Evolutionary conservation across 1,140 invertebrate species (phyloP).

Genomic region (Drosophila eugracilis): DNA sequence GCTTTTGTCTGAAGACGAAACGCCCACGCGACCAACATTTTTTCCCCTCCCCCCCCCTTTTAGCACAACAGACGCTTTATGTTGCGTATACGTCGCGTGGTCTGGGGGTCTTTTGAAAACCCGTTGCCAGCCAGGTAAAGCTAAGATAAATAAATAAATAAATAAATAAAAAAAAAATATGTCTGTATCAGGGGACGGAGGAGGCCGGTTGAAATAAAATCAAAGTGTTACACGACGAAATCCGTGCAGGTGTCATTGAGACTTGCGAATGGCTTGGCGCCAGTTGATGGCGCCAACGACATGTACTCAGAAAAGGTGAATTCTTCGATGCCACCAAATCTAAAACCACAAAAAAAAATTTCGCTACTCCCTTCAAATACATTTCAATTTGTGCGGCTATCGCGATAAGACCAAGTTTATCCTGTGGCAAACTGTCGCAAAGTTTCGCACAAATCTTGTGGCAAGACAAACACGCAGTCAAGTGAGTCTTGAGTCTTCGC

Average conservation of each 20-base stretch:
- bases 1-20: conserved; percentile 61
- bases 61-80: background rate
- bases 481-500: conserved; percentile 2
- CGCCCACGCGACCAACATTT: conserved; percentile 82
- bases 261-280: conserved; percentile 82
- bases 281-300: conserved; percentile 65
- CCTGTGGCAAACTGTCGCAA: conserved; percentile 15
- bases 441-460: conserved; percentile 28
- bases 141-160: conserved; percentile 47
- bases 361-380: conserved; percentile 6
- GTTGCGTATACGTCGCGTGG: conserved; percentile 73
- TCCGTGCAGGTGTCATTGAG: conserved; percentile 82
- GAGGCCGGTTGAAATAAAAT: conserved; percentile 52
- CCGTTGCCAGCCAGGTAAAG: conserved; percentile 49
- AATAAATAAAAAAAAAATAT: conserved; percentile 9
- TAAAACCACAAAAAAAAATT: background rate
- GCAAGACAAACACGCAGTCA: conserved; percentile 13
- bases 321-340: background rate
- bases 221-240: conserved; percentile 82
- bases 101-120: conserved; percentile 64
- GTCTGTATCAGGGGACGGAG: conserved; percentile 1
- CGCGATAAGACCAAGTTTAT: conserved; percentile 32
- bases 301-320: conserved; percentile 3
- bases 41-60: too few species aligned
- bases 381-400: conserved; percentile 11